These are phyloP conservation scores for Onthophagus taurus DNA, from an alignment of 1,140 invertebrate genomes.

Conservation along the genomic window DNA sequence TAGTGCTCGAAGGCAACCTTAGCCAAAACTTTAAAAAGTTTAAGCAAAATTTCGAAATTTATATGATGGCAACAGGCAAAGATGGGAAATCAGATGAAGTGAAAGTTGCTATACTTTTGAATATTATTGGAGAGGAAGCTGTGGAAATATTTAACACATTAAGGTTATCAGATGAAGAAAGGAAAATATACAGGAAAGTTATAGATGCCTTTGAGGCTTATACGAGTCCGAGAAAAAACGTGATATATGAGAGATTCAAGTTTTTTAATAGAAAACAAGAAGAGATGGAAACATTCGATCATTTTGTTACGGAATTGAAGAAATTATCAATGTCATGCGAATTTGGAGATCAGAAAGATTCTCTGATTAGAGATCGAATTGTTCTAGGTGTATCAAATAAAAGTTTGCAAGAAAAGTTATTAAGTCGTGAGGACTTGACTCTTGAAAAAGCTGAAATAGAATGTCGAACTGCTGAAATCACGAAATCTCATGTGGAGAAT, in stretches of 20 bases:
- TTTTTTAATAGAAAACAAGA: constrained; percentile 5
- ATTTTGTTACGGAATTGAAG: constrained; percentile 4
- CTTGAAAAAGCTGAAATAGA: not conserved
- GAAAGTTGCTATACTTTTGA: not conserved
- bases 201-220: not conserved
- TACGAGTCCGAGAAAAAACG: not conserved
- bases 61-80: constrained; percentile 5
- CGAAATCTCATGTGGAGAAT: not conserved
- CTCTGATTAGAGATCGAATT: constrained; percentile 13
- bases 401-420: constrained; percentile 11
- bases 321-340: constrained; percentile 4
- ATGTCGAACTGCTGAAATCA: constrained; percentile 4
- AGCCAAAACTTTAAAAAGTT: constrained; percentile 1
- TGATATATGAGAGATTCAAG: constrained; percentile 2
- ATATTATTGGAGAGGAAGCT: constrained; percentile 2
- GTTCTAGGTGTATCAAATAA: constrained; percentile 14
- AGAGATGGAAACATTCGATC: not conserved
- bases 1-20: too few relatives aligned
- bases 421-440: not conserved
- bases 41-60: constrained; percentile 4
- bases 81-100: constrained; percentile 3
- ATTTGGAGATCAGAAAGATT: constrained; percentile 7
- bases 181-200: not conserved
- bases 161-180: not conserved
- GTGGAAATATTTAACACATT: constrained; percentile 4